Evolutionary conservation across 1,140 invertebrate genomes (phyloP).

Genomic region (Calephelis nemesis): DNA sequence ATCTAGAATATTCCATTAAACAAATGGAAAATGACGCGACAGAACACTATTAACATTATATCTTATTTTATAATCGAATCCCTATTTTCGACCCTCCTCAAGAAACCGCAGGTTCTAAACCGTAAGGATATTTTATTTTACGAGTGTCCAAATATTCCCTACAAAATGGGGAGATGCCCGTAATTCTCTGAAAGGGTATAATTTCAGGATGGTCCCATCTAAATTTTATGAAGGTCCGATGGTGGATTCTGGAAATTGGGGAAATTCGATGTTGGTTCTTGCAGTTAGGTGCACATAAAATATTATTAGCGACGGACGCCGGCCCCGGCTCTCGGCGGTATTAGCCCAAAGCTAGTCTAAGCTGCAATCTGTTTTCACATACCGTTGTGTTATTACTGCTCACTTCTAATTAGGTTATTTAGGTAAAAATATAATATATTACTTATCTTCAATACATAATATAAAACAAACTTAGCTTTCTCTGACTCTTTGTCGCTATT

Average conservation of each 20-base stretch:
- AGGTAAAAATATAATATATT: too few relatives aligned
- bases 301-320: neutral
- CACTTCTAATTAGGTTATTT: too few relatives aligned
- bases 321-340: neutral
- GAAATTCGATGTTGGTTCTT: neutral
- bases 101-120: neutral
- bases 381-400: too few relatives aligned
- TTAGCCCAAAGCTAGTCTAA: neutral
- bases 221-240: conserved; percentile 11
- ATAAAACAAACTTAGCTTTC: too few relatives aligned
- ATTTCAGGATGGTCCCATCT: neutral
- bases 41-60: neutral
- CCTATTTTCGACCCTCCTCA: neutral
- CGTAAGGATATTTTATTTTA: conserved; percentile 8
- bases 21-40: too few relatives aligned
- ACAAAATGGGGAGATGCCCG: neutral
- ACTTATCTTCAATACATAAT: too few relatives aligned
- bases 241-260: conserved; percentile 1
- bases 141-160: conserved; percentile 3
- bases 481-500: too few relatives aligned
- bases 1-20: too few relatives aligned
- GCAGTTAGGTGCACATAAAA: neutral
- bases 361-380: too few relatives aligned
- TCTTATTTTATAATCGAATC: neutral
- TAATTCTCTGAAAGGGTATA: conserved; percentile 14